Percentiles rank a stretch among this genome's conserved stretches.
phyloP scores from a whole-genome alignment of 1,140 invertebrate species.

The Dreissena polymorpha region DNA sequence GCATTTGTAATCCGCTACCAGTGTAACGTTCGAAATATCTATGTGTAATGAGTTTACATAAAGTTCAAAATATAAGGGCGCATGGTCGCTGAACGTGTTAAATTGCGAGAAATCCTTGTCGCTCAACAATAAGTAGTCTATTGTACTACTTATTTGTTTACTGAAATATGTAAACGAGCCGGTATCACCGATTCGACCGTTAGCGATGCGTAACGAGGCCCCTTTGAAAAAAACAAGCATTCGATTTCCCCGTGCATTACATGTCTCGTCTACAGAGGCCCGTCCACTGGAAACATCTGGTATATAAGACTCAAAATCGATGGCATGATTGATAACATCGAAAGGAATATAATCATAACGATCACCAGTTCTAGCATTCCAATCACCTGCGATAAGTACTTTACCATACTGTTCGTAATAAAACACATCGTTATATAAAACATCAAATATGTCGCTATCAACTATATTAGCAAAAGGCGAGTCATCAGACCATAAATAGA shows the following conservation, averaged over 20 bases:
- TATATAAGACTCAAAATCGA: not conserved
- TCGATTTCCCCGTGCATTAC: not conserved
- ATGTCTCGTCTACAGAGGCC: not conserved
- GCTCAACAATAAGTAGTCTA: not conserved
- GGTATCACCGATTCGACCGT: not conserved
- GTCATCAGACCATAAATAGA: conserved; percentile 13
- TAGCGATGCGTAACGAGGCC: conserved; percentile 4
- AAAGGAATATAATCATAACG: not conserved
- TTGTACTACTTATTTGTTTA: not conserved
- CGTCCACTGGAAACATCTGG: not conserved
- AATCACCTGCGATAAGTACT: conserved; percentile 12
- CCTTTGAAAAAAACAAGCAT: not conserved
- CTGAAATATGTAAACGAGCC: not conserved
- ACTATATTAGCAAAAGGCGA: not conserved
- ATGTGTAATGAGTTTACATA: not conserved
- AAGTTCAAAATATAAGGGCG: not conserved
- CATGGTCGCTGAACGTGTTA: not conserved
- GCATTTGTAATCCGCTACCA: not conserved
- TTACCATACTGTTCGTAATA: conserved; percentile 9
- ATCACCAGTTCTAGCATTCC: conserved; percentile 9
- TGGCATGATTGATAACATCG: not conserved
- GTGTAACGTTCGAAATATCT: not conserved
- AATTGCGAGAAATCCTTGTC: not conserved
- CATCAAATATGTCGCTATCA: conserved; percentile 11
- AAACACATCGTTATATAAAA: conserved; percentile 13